A percentile compares a stretch with the other conserved stretches of the same genome.
phyloP scores from a whole-genome alignment of 2,888 invertebrate species.

The Neuroscelio doddi region DNA sequence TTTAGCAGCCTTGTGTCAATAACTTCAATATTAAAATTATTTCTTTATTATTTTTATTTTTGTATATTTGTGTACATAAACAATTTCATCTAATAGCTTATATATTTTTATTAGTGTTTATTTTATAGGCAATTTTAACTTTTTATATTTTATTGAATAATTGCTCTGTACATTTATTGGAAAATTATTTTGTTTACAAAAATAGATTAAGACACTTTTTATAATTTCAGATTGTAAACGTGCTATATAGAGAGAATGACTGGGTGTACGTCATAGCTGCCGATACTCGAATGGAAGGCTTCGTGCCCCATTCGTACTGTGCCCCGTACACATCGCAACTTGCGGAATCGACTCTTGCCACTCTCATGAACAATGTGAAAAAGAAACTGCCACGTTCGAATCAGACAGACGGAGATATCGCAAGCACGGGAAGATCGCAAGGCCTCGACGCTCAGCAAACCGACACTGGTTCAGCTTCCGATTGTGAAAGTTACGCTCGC shows the following conservation, averaged over 20 bases:
- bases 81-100: too few species aligned
- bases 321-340: slow-evolving; percentile 86
- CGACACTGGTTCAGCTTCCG: slow-evolving; percentile 75
- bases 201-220: too few species aligned
- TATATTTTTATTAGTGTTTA: too few species aligned
- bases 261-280: slow-evolving; percentile 97
- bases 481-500: slow-evolving; percentile 77
- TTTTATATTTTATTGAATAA: too few species aligned
- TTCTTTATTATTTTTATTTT: too few species aligned
- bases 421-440: slow-evolving; percentile 62
- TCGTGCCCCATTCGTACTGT: slow-evolving; percentile 95
- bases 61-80: too few species aligned
- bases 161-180: too few species aligned
- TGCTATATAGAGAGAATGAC: slow-evolving; percentile 95
- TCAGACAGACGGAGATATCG: slow-evolving; percentile 63
- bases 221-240: slow-evolving; percentile 84
- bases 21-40: too few species aligned
- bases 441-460: slow-evolving; percentile 65
- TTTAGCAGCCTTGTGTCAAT: too few species aligned
- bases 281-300: slow-evolving; percentile 92
- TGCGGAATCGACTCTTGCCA: slow-evolving; percentile 80
- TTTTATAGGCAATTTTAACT: too few species aligned
- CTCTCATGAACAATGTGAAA: slow-evolving; percentile 77
- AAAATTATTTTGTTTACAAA: too few species aligned
- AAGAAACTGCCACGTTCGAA: slow-evolving; percentile 85